Conservation (phyloP, 2,888 invertebrate genomes). For the Dendrolimus pini region DNA sequence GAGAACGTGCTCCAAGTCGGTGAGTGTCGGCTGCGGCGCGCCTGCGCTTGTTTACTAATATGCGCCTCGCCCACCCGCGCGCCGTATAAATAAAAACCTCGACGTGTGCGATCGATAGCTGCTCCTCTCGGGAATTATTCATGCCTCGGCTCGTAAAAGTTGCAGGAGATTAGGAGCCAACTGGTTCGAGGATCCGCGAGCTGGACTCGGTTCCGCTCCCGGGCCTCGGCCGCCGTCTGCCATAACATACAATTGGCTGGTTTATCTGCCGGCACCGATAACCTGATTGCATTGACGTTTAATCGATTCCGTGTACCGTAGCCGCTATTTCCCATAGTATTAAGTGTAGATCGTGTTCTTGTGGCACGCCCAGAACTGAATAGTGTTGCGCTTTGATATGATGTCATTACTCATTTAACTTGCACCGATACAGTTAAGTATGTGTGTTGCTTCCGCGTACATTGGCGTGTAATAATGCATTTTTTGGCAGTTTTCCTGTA, state of each 20-base stretch:
- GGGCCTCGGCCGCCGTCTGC: constrained; percentile 16
- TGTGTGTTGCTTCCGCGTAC: constrained; percentile 29
- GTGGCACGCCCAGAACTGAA: constrained; percentile 34
- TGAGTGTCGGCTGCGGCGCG: constrained; percentile 76
- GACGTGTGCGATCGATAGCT: constrained; percentile 76
- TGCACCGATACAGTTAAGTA: constrained; percentile 9
- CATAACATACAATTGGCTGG: constrained; percentile 31
- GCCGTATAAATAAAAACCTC: constrained; percentile 76
- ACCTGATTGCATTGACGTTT: constrained; percentile 39
- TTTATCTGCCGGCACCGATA: constrained; percentile 41
- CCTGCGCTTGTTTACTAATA: constrained; percentile 76
- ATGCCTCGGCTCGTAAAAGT: constrained; percentile 67
- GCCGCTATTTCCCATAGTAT: constrained; percentile 22
- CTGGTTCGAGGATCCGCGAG: constrained; percentile 28
- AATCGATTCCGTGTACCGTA: constrained; percentile 38
- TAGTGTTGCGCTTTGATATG: constrained; percentile 31
- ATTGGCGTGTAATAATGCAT: constrained; percentile 11
- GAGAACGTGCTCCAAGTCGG: constrained; percentile 93
- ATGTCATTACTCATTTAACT: constrained; percentile 36
- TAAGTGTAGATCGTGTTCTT: constrained; percentile 32
- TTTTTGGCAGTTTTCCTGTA: no score
- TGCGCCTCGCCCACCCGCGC: constrained; percentile 75
- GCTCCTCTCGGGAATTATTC: constrained; percentile 75
- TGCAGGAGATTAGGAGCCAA: constrained; percentile 64
- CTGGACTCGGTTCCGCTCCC: constrained; percentile 18